Evolutionary conservation across 2,113 vertebrate species (phyloP).

Genomic region (Corythoichthys intestinalis): DNA sequence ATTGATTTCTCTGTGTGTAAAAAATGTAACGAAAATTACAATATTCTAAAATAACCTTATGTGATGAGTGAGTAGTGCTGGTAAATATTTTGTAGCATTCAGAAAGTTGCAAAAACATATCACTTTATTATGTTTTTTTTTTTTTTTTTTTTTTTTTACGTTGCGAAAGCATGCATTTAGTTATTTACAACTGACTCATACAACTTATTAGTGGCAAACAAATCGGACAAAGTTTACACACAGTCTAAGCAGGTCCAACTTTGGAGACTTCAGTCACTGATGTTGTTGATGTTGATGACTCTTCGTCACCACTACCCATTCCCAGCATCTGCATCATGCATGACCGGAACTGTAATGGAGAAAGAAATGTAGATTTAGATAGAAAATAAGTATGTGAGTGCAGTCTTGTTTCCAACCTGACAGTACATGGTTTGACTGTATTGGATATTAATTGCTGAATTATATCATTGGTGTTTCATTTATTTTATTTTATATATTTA

Average conservation of each 20-base stretch:
- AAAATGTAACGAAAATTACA: background rate
- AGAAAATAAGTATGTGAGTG: background rate
- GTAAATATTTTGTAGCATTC: background rate
- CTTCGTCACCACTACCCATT: conserved; percentile 65
- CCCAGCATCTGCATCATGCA: conserved; percentile 64
- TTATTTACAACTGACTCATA: conserved; percentile 23
- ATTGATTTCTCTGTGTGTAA: too few relatives aligned
- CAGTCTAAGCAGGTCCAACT: conserved; percentile 49
- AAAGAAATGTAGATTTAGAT: background rate
- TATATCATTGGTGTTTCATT: too few relatives aligned
- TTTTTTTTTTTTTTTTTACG: background rate
- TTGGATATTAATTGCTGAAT: too few relatives aligned
- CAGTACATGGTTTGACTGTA: background rate
- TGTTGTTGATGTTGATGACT: conserved; percentile 45
- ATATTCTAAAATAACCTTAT: background rate
- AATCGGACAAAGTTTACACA: background rate
- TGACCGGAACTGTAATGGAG: conserved; percentile 50
- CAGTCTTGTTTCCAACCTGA: background rate
- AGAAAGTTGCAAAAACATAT: background rate
- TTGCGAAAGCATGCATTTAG: conserved; percentile 18
- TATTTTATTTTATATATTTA: too few relatives aligned
- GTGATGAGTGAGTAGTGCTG: background rate
- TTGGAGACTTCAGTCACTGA: conserved; percentile 73
- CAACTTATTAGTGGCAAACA: background rate
- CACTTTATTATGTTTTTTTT: background rate